Base-by-base conservation (phyloP, 2,888 invertebrate genomes). In the Epistrophella euchroma region DNA sequence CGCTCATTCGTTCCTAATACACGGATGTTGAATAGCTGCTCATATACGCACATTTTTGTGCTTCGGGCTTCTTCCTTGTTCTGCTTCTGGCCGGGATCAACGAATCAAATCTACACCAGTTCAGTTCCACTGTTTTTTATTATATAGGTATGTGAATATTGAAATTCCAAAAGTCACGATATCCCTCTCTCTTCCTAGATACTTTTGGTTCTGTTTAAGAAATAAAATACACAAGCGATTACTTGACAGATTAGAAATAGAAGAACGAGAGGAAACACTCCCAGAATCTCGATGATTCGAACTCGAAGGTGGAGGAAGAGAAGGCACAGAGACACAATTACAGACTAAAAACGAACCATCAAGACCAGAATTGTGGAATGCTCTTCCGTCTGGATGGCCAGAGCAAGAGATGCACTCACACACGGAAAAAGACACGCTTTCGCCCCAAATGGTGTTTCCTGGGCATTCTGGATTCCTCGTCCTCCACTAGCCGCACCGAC, bases 371-470 rank as follows among this genome's bases (percentile, higher is more conserved):
- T 47, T 82, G 77, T 74, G 86, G 86, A 86, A 82, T 86, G 77
- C 70, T 86, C 82, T 86, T 86, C 86, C 82, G 86, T 86, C 77
- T 86, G 77, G 74, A 74, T 86, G 40, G 47, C 32, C 25, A 25
- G 43, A 25, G 32, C 64, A 35, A 55, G 17, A 52, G 75, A 79
- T 60, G 52, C 62, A 70, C 47, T 25, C 64, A 72, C 17, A 75
- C 74, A 75, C 2, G 15, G 6, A 64, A 35, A 47, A 70, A 78
- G 76, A 80, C 77, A 82, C 74, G 86, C 77, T 86, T 82, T 86
- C 74, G 78, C 81, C 86, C 32, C 78, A 82, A 86, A 86, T 86
- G 86, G 86, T 71, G 56, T 71, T 82, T 74, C 64, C 74, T 66
- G 77, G 64, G 64, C 70, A 56, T 77, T 81, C 81, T 78, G 82